Conservation (phyloP, 2,113 vertebrate species). For the Gila orcuttii region DNA sequence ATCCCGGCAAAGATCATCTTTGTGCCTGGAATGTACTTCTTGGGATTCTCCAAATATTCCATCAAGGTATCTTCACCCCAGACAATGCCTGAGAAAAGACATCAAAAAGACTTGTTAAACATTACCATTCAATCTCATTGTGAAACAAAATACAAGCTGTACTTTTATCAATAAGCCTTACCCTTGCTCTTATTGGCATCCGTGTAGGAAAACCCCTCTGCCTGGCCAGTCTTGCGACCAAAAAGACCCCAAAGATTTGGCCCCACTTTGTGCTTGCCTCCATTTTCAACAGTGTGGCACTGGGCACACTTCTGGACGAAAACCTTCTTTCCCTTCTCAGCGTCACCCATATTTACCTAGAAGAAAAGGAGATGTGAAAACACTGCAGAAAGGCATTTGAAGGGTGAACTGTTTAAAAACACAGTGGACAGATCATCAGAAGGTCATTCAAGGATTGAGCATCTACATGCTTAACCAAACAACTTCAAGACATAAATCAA, state of each 20-base stretch:
- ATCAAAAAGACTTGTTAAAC: not conserved
- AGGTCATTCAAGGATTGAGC: slow-evolving; percentile 48
- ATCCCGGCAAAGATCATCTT: slow-evolving; percentile 88
- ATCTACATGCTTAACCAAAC: not conserved
- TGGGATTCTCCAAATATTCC: slow-evolving; percentile 87
- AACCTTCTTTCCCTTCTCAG: slow-evolving; percentile 78
- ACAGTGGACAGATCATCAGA: not conserved
- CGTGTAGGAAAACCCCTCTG: slow-evolving; percentile 78
- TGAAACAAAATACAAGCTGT: not conserved
- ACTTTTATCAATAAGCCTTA: slow-evolving; percentile 51
- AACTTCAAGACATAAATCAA: not conserved
- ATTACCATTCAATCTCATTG: not conserved
- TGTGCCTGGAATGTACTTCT: slow-evolving; percentile 88
- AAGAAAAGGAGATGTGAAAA: not conserved
- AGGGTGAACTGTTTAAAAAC: not conserved
- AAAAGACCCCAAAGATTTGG: slow-evolving; percentile 83
- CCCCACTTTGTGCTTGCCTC: slow-evolving; percentile 81
- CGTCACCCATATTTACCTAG: slow-evolving; percentile 72
- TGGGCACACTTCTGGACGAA: slow-evolving; percentile 84
- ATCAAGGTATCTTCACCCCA: slow-evolving; percentile 80
- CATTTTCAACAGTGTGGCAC: slow-evolving; percentile 81
- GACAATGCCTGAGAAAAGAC: slow-evolving; percentile 70
- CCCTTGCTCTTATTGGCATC: slow-evolving; percentile 86
- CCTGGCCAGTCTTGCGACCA: slow-evolving; percentile 78
- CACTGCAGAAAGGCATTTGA: not conserved